phyloP scores from a whole-genome alignment of 1,140 invertebrate genomes.

The Belonocnema kinseyi region DNA sequence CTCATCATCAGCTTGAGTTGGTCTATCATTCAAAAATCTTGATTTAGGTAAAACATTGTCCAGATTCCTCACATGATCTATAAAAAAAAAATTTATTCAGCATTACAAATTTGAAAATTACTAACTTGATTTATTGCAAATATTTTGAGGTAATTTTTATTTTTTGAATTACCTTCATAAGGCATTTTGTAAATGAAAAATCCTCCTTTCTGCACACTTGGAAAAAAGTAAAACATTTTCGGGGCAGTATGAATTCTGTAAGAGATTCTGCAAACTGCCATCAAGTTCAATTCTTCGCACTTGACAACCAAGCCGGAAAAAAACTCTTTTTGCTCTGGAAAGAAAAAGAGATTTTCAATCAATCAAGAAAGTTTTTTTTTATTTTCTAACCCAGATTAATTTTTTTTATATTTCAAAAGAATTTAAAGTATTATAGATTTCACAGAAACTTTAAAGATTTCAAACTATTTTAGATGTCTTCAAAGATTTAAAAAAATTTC shows the following conservation, averaged over 20 bases:
- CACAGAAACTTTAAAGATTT: too few relatives aligned
- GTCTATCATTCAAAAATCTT: not conserved
- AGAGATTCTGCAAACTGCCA: conserved; percentile 54
- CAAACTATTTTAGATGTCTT: too few relatives aligned
- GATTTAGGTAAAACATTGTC: not conserved
- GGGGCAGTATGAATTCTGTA: conserved; percentile 37
- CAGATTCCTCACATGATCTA: conserved; percentile 1
- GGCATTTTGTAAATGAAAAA: conserved; percentile 60
- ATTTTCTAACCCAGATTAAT: too few relatives aligned
- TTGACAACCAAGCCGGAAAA: conserved; percentile 55
- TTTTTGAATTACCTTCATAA: conserved; percentile 44
- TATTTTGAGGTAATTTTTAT: not conserved
- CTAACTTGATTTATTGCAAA: not conserved
- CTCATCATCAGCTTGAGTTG: not conserved
- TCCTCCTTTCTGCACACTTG: conserved; percentile 48
- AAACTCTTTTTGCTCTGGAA: conserved; percentile 52
- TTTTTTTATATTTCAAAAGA: too few relatives aligned
- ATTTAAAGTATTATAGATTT: too few relatives aligned
- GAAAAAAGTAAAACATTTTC: conserved; percentile 54
- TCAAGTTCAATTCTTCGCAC: conserved; percentile 47
- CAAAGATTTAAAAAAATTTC: too few relatives aligned
- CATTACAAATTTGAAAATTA: not conserved
- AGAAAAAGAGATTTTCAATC: not conserved
- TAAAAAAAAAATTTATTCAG: not conserved
- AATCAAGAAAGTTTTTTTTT: too few relatives aligned